phyloP scores from a whole-genome alignment of 2,797 vertebrate species.

The Manis crassicaudata region DNA sequence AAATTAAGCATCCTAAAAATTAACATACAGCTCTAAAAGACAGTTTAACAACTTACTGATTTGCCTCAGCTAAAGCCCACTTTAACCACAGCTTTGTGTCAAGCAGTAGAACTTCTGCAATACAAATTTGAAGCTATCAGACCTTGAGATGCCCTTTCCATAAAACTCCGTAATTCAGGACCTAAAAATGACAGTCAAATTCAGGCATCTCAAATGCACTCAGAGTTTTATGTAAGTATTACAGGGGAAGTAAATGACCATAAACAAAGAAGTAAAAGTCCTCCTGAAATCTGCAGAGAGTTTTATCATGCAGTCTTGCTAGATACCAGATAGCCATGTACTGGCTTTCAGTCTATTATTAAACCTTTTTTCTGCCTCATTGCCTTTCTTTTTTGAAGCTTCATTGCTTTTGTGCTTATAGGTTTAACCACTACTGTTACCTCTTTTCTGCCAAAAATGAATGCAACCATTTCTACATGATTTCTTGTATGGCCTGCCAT shows the following conservation, averaged over 20 bases:
- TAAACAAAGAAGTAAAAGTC: not conserved
- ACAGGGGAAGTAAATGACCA: not conserved
- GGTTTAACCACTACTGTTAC: constrained; percentile 53
- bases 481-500: not conserved
- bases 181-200: not conserved
- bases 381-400: constrained; percentile 61
- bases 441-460: constrained; percentile 60
- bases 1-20: not conserved
- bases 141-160: constrained; percentile 27
- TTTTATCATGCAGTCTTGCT: not conserved
- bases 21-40: not conserved
- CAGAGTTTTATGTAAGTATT: not conserved
- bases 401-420: constrained; percentile 60
- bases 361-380: constrained; percentile 59
- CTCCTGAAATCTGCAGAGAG: not conserved
- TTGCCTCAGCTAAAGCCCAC: not conserved
- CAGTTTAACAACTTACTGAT: not conserved
- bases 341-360: constrained; percentile 10
- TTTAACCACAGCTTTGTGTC: not conserved
- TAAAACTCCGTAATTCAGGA: not conserved
- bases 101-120: not conserved
- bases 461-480: constrained; percentile 1
- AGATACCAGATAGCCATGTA: not conserved
- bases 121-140: not conserved
- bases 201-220: not conserved